Evolutionary conservation across 2,113 vertebrate genomes (phyloP), one percentile per base, ranked within the genome.

Genomic region (Fregata magnificens): DNA sequence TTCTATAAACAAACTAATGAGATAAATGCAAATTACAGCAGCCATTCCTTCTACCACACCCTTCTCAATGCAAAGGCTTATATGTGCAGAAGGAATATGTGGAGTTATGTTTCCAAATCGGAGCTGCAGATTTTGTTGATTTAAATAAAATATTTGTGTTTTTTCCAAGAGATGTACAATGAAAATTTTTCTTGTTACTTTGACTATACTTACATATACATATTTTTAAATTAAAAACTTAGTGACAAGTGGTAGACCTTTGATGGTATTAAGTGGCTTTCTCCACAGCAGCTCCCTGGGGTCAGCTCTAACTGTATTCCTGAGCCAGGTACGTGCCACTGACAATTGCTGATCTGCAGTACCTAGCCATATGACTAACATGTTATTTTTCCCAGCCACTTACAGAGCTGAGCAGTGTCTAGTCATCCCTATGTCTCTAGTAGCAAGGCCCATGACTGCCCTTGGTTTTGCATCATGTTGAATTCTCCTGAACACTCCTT

Each of bases 1-100:
- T 95, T 78, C 83, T 59, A 61, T 82, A 95, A 92, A 82, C 88
- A 95, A 86, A 86, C 88, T 91, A 93, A 94, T 67, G 91, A 95
- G 88, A 86, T 49, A 47, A 95, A 95, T 89, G 88, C 88, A 93
- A 86, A 92, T 92, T 88, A n/a, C 25, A 84, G 86, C 36, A 84
- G 45, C 38, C 56, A 16, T 61, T 93, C 32, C 32, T 88, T 84
- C 86, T 80, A 19, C 49, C 17, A 32, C 44, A 76, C 26, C 28
- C 6, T 74, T 79, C 69, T 49, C 55, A 29, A 7, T 65, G 47
- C 55, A 82, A 70, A 71, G 45, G n/a, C 7, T 67, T 47, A 10
- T 18, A 29, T 31, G 10, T 31, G 19, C 26, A 89, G 50, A 83
- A 66, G 58, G 36, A 7, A 15, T 65, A 52, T 1, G 5, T 38